A percentile compares a stretch with the other conserved stretches of the same genome.
These are phyloP conservation scores for Polymixis lichenea DNA, from an alignment of 2,888 invertebrate species.

Conservation along the genomic window DNA sequence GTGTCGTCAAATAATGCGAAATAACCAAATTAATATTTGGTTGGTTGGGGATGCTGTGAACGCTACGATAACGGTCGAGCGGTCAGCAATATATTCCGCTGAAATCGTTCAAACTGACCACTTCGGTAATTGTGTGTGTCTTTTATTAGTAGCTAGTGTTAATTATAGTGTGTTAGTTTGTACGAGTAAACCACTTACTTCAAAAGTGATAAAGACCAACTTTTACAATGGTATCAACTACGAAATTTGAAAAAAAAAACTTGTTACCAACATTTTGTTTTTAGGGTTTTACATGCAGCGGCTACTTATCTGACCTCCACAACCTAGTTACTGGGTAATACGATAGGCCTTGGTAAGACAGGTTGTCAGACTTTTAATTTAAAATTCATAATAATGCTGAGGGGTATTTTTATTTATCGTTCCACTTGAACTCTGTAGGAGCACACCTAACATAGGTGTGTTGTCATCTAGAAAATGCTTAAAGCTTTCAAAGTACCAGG, in stretches of 20 bases:
- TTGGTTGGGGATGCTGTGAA: constrained; percentile 8
- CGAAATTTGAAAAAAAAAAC: not conserved
- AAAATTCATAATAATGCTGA: constrained; percentile 12
- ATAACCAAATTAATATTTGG: constrained; percentile 27
- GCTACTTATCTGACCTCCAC: no score
- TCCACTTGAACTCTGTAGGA: not conserved
- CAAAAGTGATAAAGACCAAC: not conserved
- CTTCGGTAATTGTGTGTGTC: not conserved
- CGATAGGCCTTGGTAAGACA: no score
- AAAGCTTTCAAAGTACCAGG: no score
- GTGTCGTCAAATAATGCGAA: constrained; percentile 19
- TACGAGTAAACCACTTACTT: not conserved
- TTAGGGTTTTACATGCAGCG: no score
- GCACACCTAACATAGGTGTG: no score
- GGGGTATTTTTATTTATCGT: constrained; percentile 7
- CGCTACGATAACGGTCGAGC: constrained; percentile 5
- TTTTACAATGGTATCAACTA: no score
- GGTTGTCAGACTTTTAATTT: no score
- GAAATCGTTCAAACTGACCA: constrained; percentile 1
- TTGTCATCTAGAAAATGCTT: no score
- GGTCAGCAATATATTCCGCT: constrained; percentile 15
- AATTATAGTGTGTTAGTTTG: not conserved
- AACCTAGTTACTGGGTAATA: no score
- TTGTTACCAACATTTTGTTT: not conserved
- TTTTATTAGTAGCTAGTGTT: not conserved